These are phyloP conservation scores for Sebastes schlegelii DNA, from an alignment of 2,113 vertebrate genomes.

Conservation along the genomic window DNA sequence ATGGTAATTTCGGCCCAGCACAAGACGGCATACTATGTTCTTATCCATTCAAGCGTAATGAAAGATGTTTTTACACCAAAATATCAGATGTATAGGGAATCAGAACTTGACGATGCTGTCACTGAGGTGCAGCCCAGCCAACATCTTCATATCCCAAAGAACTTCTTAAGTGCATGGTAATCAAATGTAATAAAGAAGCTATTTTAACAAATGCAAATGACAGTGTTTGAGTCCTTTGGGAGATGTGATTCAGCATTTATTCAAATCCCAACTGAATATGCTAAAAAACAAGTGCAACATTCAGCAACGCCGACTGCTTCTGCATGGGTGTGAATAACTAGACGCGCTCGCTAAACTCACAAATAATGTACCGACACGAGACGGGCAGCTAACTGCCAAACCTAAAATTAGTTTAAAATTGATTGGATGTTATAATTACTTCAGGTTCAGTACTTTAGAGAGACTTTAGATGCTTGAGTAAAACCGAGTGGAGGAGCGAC, in stretches of 20 bases:
- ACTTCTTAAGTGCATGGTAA: background rate
- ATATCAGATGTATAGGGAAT: background rate
- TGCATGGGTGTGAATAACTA: slow-evolving; percentile 1
- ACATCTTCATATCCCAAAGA: background rate
- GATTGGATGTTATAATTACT: slow-evolving; percentile 63
- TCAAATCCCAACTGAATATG: background rate
- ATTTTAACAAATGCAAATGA: background rate
- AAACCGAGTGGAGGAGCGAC: slow-evolving; percentile 46
- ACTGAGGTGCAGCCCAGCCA: background rate
- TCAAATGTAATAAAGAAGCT: background rate
- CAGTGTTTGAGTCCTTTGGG: background rate
- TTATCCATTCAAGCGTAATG: background rate
- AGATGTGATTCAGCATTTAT: background rate
- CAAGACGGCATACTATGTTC: background rate
- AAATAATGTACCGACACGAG: slow-evolving; percentile 40
- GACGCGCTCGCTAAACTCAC: slow-evolving; percentile 4
- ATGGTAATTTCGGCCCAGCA: slow-evolving; percentile 1
- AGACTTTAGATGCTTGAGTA: slow-evolving; percentile 52
- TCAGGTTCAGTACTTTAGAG: slow-evolving; percentile 58
- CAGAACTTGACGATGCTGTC: background rate
- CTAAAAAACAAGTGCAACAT: background rate
- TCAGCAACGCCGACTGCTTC: background rate
- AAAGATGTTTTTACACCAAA: slow-evolving; percentile 1
- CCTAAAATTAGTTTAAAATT: slow-evolving; percentile 58
- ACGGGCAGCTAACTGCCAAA: slow-evolving; percentile 42